Base-by-base conservation (phyloP, 2,797 vertebrate species). In the Zenarchopterus dispar region DNA sequence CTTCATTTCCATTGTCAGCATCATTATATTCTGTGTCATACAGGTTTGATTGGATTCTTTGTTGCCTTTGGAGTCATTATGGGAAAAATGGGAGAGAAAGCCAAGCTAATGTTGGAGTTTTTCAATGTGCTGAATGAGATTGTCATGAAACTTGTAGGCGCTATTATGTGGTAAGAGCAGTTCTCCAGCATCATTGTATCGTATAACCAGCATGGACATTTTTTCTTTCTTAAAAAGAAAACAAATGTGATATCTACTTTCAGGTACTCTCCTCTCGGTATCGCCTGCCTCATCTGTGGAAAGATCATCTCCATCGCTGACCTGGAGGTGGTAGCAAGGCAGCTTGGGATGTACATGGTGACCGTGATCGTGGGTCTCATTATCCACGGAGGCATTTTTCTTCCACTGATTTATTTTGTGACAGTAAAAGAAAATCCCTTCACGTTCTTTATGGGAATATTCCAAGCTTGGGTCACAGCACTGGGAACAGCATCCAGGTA, bases 401-500 rank as follows among this genome's bases (percentile, higher is more conserved):
- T 99, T 68, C 98, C 98, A 4, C 79, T 96, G 21, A 95, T 99
- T 86, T 99, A 99, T 91, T 99, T 99, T 78, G 84, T 95, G 57
- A 94, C 98, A 77, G 97, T 97, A 44, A 94, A 91, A 76, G 91
- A 99, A 91, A 99, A 97, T 50, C 98, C 98, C 1, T 99, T 94
- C 86, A 93, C 83, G 10, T 99, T 99, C 89, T 95, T 99, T 77
- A 97, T 95, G 93, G 98, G 98, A 33, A 93, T 99, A 70, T 99
- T 99, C 90, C 98, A 99, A 82, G 98, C 98, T 9, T 99, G 98
- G 98, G 96, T 99, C 88, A 99, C 97, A 1, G 97, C 98, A 5
- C 89, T 99, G 17, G 98, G 98, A 76, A 99, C 98, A n/a, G 98
- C 98, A 23, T 99, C 97, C 87, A 99, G 98, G 98, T 98, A 96